Base-by-base conservation (phyloP, 1,140 invertebrate genomes). In the Euwallacea fornicatus region DNA sequence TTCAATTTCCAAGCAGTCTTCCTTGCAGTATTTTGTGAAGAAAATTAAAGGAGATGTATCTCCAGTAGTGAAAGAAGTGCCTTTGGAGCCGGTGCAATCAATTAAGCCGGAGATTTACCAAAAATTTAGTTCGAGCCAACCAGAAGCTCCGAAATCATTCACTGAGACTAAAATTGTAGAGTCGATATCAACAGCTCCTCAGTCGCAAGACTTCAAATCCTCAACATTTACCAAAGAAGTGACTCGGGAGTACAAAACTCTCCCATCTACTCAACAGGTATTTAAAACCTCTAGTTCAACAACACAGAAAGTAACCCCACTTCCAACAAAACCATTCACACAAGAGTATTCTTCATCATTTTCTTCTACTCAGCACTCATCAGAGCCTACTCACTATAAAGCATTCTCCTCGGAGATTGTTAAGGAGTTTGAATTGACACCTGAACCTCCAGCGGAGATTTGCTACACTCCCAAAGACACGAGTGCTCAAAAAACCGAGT, bases 391-490 rank as follows among this genome's bases (percentile, higher is more conserved):
- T 47, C 42, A 73, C 13, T 73, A 73, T 75, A 76, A 41, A 74
- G 79, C 53, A 16, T 68, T 70, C 46, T 66, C 75, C 6, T 62
- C 65, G 7, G 64, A 72, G n/a, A 33, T 67, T 55, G 73, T 80
- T 11, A 73, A 79, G 56, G 84, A 86, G 71, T 84, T 90, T 50
- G 85, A 85, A 78, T 74, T 91, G 0, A 83, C 86, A 65, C 90
- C 90, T 0, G 90, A 90, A 78, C 87, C 90, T 33, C 89, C 89
- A 8, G 89, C 90, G n/a, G 87, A 91, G 81, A 89, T 91, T 15
- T 86, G 86, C 46, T 91, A 71, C 43, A 84, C 86, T 6, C 73
- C 75, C 50, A 81, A 81, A 0, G 84, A 87, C 75, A 84, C 77
- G 8, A 33, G 11, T 16, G 11, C 60, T 60, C n/a, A 65, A 42